These are phyloP conservation scores for Lasius platythorax DNA, from an alignment of 2,888 invertebrate species.

Conservation along the genomic window DNA sequence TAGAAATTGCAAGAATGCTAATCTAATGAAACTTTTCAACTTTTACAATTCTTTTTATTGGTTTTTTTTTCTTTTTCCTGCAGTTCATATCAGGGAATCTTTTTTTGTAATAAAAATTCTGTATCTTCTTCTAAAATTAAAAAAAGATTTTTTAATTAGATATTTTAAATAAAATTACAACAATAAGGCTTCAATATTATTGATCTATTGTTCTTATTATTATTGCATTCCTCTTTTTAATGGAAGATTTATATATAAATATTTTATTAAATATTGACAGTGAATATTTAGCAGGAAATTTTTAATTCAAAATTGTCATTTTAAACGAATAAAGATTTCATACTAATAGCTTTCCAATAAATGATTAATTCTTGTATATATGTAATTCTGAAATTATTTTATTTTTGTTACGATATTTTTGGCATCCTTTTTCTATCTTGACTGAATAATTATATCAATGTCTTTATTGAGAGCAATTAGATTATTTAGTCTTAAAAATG, in stretches of 20 bases:
- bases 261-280: background rate
- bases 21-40: slow-evolving; percentile 31
- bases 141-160: slow-evolving; percentile 15
- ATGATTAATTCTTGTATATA: background rate
- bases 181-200: background rate
- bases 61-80: background rate
- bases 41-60: slow-evolving; percentile 14
- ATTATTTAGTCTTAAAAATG: background rate
- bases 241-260: background rate
- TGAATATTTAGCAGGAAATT: too few species aligned
- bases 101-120: slow-evolving; percentile 14
- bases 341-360: background rate
- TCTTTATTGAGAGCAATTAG: background rate
- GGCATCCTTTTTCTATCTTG: background rate
- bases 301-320: background rate
- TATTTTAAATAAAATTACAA: background rate
- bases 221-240: background rate
- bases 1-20: background rate
- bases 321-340: background rate
- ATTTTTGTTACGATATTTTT: background rate
- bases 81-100: background rate
- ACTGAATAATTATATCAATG: background rate
- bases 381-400: background rate
- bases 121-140: slow-evolving; percentile 6
- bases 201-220: background rate